Evolutionary conservation across 2,113 vertebrate genomes (phyloP).

Genomic region (Tapirus terrestris): DNA sequence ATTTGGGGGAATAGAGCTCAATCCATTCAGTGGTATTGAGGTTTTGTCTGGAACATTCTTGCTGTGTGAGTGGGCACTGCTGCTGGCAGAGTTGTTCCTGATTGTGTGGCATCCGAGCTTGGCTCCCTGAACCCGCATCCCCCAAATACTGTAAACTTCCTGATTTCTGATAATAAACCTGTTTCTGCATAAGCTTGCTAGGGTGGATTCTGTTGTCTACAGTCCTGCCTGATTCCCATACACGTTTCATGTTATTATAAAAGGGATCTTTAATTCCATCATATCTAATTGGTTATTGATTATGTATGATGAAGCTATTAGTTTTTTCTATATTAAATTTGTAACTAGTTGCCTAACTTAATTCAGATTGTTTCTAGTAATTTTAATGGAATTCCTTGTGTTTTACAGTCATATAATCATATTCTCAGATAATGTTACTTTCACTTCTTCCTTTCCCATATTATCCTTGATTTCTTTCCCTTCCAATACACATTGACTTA

Average conservation of each 20-base stretch:
- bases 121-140: not conserved
- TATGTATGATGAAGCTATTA: not conserved
- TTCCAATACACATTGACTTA: not conserved
- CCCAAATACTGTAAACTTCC: not conserved
- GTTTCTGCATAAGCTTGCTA: not conserved
- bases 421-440: not conserved
- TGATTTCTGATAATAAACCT: not conserved
- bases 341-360: not conserved
- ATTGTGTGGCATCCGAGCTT: not conserved
- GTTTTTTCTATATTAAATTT: not conserved
- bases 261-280: not conserved
- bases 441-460: not conserved
- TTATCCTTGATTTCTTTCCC: not conserved
- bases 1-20: not conserved
- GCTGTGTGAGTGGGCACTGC: not conserved
- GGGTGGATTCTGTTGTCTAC: no score
- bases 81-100: not conserved
- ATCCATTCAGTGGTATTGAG: not conserved
- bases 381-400: not conserved
- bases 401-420: not conserved
- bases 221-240: not conserved
- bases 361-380: not conserved
- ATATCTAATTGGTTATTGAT: not conserved
- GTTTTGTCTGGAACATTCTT: not conserved
- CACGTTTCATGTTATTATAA: not conserved